Evolutionary conservation across 2,797 vertebrate genomes (phyloP), one percentile per base, ranked within the genome.

Genomic region (Neoniphon sammara): DNA sequence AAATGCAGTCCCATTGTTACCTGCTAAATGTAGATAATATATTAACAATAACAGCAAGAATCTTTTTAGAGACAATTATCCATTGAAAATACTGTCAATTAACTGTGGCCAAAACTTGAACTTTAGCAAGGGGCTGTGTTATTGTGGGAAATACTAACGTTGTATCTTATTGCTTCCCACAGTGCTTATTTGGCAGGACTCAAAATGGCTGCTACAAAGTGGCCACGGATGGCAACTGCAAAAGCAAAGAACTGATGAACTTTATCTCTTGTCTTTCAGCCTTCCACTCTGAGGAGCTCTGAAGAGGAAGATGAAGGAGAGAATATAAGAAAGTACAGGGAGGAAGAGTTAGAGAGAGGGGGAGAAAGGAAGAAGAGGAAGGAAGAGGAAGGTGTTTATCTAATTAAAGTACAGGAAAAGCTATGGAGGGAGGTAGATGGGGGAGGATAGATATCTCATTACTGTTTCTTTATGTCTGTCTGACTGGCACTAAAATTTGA

Each of bases 251-350:
- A n/a, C 11, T 50, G 46, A 50, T 6, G 52, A 54, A 25, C 34
- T 53, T 11, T 20, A 39, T 54, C 4, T 39, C 49, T 42, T 84
- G 61, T 80, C n/a, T 60, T 75, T 70, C 73, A 93, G 91, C 90
- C 73, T 90, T 92, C 42, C 86, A 88, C 71, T 88, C 90, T 0
- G 92, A 93, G 52, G 92, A 93, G 2, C 79, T 89, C 66, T 93
- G 71, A 92, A 31, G 20, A 17, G 46, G 61, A 75, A 17, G 25
- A 73, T 14, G 6, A 23, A 10, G 42, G 23, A 20, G 17, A 44
- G n/a, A 63, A 57, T 3, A 31, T 2, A 52, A 20, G 31, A 15
- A 30, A 6, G 30, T 50, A 12, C 0, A 17, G 44, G 12, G n/a
- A 21, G n/a, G 61, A 59, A 30, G 60, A 66, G 52, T 27, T 3